Conservation (phyloP, 2,888 invertebrate genomes). For the Lagria hirta region DNA sequence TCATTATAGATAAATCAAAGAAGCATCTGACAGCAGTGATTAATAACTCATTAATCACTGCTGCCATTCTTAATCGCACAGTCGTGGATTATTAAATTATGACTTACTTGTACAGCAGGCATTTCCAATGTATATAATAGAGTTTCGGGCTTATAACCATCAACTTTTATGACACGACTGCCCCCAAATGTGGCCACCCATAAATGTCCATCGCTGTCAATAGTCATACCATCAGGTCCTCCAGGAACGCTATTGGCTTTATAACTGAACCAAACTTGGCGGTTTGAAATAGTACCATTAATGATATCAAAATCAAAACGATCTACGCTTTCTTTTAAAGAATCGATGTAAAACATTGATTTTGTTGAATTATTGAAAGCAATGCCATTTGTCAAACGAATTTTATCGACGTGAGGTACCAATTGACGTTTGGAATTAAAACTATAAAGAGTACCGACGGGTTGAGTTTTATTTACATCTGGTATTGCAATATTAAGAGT, state of each 20-base stretch:
- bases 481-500: slow-evolving; percentile 9
- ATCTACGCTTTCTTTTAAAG: slow-evolving; percentile 65
- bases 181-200: slow-evolving; percentile 78
- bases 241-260: slow-evolving; percentile 51
- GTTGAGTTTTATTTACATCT: too few relatives aligned
- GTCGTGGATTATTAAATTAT: too few relatives aligned
- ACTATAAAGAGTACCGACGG: too few relatives aligned
- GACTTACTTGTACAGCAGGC: slow-evolving; percentile 63
- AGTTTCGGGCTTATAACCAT: slow-evolving; percentile 56
- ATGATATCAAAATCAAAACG: slow-evolving; percentile 69
- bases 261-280: slow-evolving; percentile 61
- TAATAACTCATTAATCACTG: too few relatives aligned
- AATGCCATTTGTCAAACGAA: slow-evolving; percentile 76
- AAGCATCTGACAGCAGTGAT: too few relatives aligned
- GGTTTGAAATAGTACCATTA: slow-evolving; percentile 53
- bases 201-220: slow-evolving; percentile 63
- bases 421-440: too few relatives aligned
- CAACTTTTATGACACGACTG: slow-evolving; percentile 59
- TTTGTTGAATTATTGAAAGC: slow-evolving; percentile 70
- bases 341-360: slow-evolving; percentile 76
- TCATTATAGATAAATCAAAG: too few relatives aligned
- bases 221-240: slow-evolving; percentile 62
- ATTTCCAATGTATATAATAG: slow-evolving; percentile 61
- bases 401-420: too few relatives aligned
- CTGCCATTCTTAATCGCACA: too few relatives aligned